Base-by-base conservation (phyloP, 2,888 invertebrate species). In the Hipparchia sbordonii region DNA sequence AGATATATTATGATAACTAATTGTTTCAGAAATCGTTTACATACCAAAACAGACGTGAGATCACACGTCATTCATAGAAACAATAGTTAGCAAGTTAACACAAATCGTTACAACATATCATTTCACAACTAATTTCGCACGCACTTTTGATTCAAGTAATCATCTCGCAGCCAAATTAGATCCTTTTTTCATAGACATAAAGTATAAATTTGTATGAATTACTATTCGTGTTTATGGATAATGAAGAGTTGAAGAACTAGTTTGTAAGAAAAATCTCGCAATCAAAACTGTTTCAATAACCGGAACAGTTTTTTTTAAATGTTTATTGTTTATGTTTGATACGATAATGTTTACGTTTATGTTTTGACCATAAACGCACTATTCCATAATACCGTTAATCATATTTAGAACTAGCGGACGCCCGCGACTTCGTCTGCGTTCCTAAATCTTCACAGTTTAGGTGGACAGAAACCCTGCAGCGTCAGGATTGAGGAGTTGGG, bases 81-180 rank as follows among this genome's bases (percentile, higher is more conserved):
- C 76, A 87, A 52, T 52, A 12, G 13, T 23, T 57, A 57, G 13
- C 57, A 57, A 57, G 57, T 57, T 83, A 85, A 85, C 83, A 82
- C 85, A 86, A 86, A 84, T 81, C 84, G 79, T 89, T 89, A 81
- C 89, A 83, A 87, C 82, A 91, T 80, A 74, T 61, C 57, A 78
- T 90, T 90, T 81, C 90, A 79, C 79, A 89, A 89, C 83, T 79
- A 70, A 84, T 86, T 89, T 91, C 89, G 84, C 90, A 90, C 90
- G 89, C 86, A 82, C 81, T 82, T 84, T 81, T 81, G 80, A 82
- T 82, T 82, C 82, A 79, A 71, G 75, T 75, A 74, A 73, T 67
- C 57, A 56, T 13, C 57, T 65, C 13, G 48, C 54, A 71, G 33
- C 6, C 61, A 33, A 73, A 70, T 63, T n/a, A 67, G 13, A 68